Conservation (phyloP, 2,888 invertebrate genomes). For the Alloscopus bannaensis region DNA sequence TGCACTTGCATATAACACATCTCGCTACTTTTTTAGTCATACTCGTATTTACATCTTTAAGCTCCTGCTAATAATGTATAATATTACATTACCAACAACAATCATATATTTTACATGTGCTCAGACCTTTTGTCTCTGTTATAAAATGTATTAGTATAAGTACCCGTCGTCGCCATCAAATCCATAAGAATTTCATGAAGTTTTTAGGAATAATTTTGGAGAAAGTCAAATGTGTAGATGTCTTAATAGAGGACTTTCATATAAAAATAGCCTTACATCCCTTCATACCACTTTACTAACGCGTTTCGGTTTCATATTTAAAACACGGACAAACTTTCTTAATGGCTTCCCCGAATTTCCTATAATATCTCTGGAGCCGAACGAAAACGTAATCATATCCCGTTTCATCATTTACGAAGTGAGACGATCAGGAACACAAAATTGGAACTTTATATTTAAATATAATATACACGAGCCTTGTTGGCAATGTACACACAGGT, state of each 20-base stretch:
- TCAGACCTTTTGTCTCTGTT: too few relatives aligned
- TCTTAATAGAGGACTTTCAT: too few relatives aligned
- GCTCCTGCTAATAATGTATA: not conserved
- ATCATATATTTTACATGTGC: not conserved
- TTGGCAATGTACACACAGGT: not conserved
- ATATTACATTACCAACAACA: not conserved
- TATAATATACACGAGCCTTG: conserved; percentile 25
- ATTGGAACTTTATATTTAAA: conserved; percentile 50
- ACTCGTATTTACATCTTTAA: conserved; percentile 8
- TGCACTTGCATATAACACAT: not conserved
- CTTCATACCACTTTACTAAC: not conserved
- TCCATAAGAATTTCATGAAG: too few relatives aligned
- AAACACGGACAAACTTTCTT: not conserved
- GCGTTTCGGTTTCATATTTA: not conserved
- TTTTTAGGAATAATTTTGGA: too few relatives aligned
- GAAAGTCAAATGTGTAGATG: too few relatives aligned
- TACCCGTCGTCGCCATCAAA: too few relatives aligned
- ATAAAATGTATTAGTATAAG: too few relatives aligned
- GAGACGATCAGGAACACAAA: conserved; percentile 42
- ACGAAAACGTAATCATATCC: conserved; percentile 55
- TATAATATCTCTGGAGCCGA: conserved; percentile 24
- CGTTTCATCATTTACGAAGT: conserved; percentile 55
- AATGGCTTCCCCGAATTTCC: not conserved
- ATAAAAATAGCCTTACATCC: not conserved
- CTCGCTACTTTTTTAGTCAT: conserved; percentile 1